Evolutionary conservation across 2,113 vertebrate genomes (phyloP).

Genomic region (Coracopsis vasa): DNA sequence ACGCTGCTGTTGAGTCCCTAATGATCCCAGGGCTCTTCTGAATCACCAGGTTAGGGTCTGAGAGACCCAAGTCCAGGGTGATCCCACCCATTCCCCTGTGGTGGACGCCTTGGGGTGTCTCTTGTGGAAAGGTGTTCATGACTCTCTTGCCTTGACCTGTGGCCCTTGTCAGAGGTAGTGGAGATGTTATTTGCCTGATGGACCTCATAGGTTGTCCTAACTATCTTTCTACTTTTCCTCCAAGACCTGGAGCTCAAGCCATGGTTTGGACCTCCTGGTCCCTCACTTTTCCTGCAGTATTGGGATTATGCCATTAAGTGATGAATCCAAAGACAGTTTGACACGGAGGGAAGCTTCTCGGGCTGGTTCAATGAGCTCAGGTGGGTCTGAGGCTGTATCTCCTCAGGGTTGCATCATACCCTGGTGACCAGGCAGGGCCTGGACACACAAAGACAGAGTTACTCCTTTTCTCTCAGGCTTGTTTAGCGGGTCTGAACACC

Average conservation of each 20-base stretch:
- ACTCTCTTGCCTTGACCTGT: neutral
- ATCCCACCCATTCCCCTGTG: neutral
- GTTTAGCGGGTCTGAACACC: neutral
- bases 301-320: accelerated
- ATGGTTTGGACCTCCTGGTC: accelerated
- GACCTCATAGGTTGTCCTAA: neutral
- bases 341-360: neutral
- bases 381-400: neutral
- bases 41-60: neutral
- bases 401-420: neutral
- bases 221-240: neutral
- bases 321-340: neutral
- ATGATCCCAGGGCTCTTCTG: accelerated
- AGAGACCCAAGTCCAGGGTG: neutral
- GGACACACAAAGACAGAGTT: neutral
- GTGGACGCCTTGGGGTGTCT: neutral
- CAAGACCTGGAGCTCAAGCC: neutral
- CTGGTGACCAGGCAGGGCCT: neutral
- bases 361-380: neutral
- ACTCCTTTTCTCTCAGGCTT: neutral
- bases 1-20: accelerated
- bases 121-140: neutral
- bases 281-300: neutral
- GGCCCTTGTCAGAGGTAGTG: neutral
- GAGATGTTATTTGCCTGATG: neutral